phyloP scores from a whole-genome alignment of 2,113 vertebrate species.

The Cyanoderma ruficeps region DNA sequence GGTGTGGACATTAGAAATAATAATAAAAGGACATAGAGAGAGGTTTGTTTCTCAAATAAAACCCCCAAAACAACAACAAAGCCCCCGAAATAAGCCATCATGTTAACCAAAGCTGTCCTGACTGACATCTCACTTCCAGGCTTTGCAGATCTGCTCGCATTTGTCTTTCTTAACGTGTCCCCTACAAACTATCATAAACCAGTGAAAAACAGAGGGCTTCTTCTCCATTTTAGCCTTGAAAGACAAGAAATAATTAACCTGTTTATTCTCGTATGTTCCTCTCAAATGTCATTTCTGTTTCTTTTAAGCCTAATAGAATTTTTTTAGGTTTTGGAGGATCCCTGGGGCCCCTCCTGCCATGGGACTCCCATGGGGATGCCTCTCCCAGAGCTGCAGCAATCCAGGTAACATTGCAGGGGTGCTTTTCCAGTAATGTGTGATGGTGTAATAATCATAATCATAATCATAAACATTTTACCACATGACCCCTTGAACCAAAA shows the following conservation, averaged over 20 bases:
- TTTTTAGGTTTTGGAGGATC: neutral
- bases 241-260: neutral
- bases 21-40: neutral
- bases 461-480: neutral
- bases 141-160: neutral
- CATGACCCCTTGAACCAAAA: neutral
- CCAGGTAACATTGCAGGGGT: neutral
- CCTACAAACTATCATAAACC: neutral
- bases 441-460: neutral
- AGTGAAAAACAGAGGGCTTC: neutral
- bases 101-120: neutral
- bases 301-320: neutral
- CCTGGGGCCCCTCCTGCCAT: rapidly evolving
- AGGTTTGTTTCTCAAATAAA: neutral
- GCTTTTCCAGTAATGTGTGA: rapidly evolving
- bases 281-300: neutral
- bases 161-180: neutral
- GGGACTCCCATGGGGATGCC: neutral
- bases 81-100: neutral
- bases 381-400: neutral
- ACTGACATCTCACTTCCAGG: neutral
- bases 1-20: neutral
- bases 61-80: no score
- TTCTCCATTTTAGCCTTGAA: neutral
- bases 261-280: neutral